phyloP scores from a whole-genome alignment of 2,888 invertebrate genomes.

The Parnassius glacialis region DNA sequence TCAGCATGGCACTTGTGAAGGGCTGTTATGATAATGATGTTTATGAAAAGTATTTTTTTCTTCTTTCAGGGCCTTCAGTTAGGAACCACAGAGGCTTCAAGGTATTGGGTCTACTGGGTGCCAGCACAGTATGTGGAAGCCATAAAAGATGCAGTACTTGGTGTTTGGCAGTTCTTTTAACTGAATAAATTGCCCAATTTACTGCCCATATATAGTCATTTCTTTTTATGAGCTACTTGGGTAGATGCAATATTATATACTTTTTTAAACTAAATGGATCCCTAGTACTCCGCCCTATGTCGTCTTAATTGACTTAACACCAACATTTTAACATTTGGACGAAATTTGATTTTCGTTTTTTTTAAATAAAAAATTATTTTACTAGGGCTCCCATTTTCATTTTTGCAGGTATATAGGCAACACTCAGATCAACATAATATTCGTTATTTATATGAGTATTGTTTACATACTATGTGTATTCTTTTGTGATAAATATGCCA shows the following conservation, averaged over 20 bases:
- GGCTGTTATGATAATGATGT: too few relatives aligned
- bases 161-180: slow-evolving; percentile 91
- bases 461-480: slow-evolving; percentile 54
- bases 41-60: slow-evolving; percentile 84
- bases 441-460: slow-evolving; percentile 33
- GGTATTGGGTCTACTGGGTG: slow-evolving; percentile 97
- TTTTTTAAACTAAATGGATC: slow-evolving; percentile 28
- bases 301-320: slow-evolving; percentile 2
- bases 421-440: not conserved
- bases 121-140: slow-evolving; percentile 94
- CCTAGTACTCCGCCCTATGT: slow-evolving; percentile 21
- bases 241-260: slow-evolving; percentile 71
- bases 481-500: slow-evolving; percentile 75
- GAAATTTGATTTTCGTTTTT: slow-evolving; percentile 20
- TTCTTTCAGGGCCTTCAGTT: slow-evolving; percentile 88
- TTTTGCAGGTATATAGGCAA: slow-evolving; percentile 21
- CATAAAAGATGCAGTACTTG: slow-evolving; percentile 93
- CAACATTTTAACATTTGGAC: slow-evolving; percentile 15
- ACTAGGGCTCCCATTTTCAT: slow-evolving; percentile 15
- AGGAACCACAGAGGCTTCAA: slow-evolving; percentile 94
- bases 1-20: too few relatives aligned
- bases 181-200: slow-evolving; percentile 18
- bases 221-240: slow-evolving; percentile 59
- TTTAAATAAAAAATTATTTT: slow-evolving; percentile 6
- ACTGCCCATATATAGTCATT: slow-evolving; percentile 35